Evolutionary conservation across 2,888 invertebrate genomes (phyloP), one percentile per base, ranked within the genome.

Genomic region (Drosophila pullipes): DNA sequence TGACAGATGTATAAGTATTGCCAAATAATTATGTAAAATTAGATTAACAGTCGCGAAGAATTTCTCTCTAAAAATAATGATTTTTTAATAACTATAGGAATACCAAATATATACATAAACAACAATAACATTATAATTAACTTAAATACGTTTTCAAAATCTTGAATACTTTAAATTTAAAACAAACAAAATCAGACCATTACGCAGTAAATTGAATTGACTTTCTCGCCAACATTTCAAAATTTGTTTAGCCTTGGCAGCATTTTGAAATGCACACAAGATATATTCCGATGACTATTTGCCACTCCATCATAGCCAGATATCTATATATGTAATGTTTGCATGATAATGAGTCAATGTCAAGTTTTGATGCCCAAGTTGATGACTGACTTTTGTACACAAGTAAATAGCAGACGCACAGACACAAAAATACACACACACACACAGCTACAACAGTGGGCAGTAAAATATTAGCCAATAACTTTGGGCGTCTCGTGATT

Each of bases 401-500:
- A 75, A 74, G 57, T 47, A 49, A 54, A 52, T 37, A 64, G 72
- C 50, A 69, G 50, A 67, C 57, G 61, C 16, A 31, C 52, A 50
- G 41, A 64, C 54, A 30, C n/a, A 31, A 5, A 31, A 39, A 18
- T 50, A 25, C 31, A 25, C 7, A 13, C 44, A 59, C 18, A 37
- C 60, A 37, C 54, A 64, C 59, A 22, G 13, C 30, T 3, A 16
- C 41, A 25, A 11, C 39, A 60, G 44, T 53, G 65, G 53, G 67
- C 28, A 66, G 77, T 69, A 87, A 89, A 81, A 89, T 89, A 84
- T 84, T 86, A 75, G 83, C 75, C 83, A 81, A 84, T 86, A 89
- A 80, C 74, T 89, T 80, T 68, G 53, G 55, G 65, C 35, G 53
- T 60, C 67, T 63, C 70, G 68, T 63, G 78, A 67, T 69, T 62